These are phyloP conservation scores for Drosophila littoralis DNA, from an alignment of 1,140 invertebrate genomes.

Conservation along the genomic window DNA sequence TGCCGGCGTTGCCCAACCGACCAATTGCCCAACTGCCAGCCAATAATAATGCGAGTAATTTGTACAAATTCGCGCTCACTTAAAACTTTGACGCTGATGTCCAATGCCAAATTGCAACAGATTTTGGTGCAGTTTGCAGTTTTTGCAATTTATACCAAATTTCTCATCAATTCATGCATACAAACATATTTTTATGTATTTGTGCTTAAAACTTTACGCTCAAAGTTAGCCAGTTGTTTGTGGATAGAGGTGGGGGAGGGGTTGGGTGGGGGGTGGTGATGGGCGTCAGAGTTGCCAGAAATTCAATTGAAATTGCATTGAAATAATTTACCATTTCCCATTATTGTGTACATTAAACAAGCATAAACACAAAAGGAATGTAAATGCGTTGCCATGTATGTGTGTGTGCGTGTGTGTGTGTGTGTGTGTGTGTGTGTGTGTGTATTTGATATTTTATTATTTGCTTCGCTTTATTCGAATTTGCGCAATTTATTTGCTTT, in stretches of 20 bases:
- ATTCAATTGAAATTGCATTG: constrained; percentile 76
- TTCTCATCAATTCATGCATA: neutral
- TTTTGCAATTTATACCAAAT: neutral
- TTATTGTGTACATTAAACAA: constrained; percentile 56
- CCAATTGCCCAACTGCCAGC: neutral
- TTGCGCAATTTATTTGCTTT: constrained; percentile 75
- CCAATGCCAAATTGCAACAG: constrained; percentile 10
- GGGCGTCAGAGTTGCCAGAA: constrained; percentile 41
- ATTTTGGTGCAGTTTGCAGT: constrained; percentile 12
- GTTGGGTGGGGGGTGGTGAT: neutral
- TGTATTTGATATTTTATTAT: constrained; percentile 19
- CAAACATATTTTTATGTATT: constrained; percentile 15
- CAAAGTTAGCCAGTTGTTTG: constrained; percentile 20
- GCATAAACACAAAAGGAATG: constrained; percentile 10
- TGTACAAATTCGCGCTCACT: constrained; percentile 39
- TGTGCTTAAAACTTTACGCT: constrained; percentile 17
- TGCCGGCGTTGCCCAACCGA: neutral
- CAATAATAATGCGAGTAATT: constrained; percentile 35
- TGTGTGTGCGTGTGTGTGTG: constrained; percentile 13
- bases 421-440: constrained; percentile 36
- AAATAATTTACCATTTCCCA: constrained; percentile 70
- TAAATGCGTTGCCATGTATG: neutral
- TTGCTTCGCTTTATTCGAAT: constrained; percentile 51
- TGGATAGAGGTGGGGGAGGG: neutral
- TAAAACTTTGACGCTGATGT: constrained; percentile 34